These are phyloP conservation scores for Saccostrea cuccullata DNA, from an alignment of 1,140 invertebrate species.

Conservation along the genomic window DNA sequence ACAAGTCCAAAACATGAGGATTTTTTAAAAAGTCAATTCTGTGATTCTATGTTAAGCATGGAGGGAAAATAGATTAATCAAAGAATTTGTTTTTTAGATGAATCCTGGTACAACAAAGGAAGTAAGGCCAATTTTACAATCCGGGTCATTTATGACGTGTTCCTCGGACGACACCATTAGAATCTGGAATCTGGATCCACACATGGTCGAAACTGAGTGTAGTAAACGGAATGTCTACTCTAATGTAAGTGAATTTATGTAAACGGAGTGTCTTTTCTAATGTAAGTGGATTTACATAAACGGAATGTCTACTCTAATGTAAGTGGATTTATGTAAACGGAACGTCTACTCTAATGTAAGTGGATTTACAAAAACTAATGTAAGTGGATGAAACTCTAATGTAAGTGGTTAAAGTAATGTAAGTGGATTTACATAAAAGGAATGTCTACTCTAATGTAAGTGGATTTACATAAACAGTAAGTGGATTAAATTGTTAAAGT, in stretches of 20 bases:
- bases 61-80: neutral
- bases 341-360: slow-evolving; percentile 94
- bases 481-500: no score
- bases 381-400: slow-evolving; percentile 85
- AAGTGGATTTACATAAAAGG: slow-evolving; percentile 70
- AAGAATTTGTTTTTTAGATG: slow-evolving; percentile 60
- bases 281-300: slow-evolving; percentile 80
- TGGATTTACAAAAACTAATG: no score
- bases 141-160: slow-evolving; percentile 92
- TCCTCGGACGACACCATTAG: slow-evolving; percentile 97
- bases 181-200: slow-evolving; percentile 88
- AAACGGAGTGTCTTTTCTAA: slow-evolving; percentile 91
- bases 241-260: slow-evolving; percentile 78
- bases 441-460: slow-evolving; percentile 95
- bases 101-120: slow-evolving; percentile 76
- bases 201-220: slow-evolving; percentile 69
- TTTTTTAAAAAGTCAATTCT: no score
- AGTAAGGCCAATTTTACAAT: slow-evolving; percentile 83
- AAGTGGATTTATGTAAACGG: slow-evolving; percentile 57
- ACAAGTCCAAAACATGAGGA: no score
- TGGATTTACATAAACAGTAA: neutral
- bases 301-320: slow-evolving; percentile 92
- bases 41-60: no score
- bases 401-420: slow-evolving; percentile 89
- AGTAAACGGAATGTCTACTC: slow-evolving; percentile 87